Evolutionary conservation across 1,140 invertebrate genomes (phyloP).

Genomic region (Eurytemora carolleeae): DNA sequence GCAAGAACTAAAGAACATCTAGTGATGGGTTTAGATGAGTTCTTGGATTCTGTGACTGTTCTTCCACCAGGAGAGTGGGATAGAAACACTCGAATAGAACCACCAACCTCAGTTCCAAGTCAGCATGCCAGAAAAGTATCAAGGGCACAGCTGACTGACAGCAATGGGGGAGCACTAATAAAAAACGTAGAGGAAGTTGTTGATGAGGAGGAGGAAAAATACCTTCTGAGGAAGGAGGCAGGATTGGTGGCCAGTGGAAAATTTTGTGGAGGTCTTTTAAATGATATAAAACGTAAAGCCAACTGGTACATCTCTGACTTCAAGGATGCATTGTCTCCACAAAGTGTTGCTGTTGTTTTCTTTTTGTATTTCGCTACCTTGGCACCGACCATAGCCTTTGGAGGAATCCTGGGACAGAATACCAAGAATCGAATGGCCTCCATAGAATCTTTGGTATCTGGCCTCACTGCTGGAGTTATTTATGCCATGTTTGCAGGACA

Average conservation of each 20-base stretch:
- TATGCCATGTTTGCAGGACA: constrained; percentile 29
- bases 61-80: constrained; percentile 29
- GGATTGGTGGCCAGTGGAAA: constrained; percentile 19
- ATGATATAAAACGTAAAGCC: constrained; percentile 24
- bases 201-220: constrained; percentile 24
- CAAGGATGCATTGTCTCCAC: constrained; percentile 24
- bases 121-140: constrained; percentile 16
- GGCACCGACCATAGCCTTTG: constrained; percentile 30
- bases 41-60: constrained; percentile 25
- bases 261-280: constrained; percentile 26
- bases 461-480: constrained; percentile 26
- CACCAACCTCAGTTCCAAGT: constrained; percentile 20
- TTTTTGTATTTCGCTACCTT: constrained; percentile 30
- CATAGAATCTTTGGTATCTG: constrained; percentile 25
- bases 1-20: constrained; percentile 23
- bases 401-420: constrained; percentile 26
- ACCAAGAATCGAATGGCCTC: constrained; percentile 24
- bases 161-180: too few species aligned
- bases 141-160: background rate
- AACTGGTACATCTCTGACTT: constrained; percentile 19
- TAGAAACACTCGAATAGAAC: constrained; percentile 24
- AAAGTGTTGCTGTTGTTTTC: constrained; percentile 26
- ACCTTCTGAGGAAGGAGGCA: constrained; percentile 19
- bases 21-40: constrained; percentile 25
- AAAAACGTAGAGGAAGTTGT: constrained; percentile 18